Conservation (phyloP, 1,140 invertebrate genomes). For the Callitettix versicolor region DNA sequence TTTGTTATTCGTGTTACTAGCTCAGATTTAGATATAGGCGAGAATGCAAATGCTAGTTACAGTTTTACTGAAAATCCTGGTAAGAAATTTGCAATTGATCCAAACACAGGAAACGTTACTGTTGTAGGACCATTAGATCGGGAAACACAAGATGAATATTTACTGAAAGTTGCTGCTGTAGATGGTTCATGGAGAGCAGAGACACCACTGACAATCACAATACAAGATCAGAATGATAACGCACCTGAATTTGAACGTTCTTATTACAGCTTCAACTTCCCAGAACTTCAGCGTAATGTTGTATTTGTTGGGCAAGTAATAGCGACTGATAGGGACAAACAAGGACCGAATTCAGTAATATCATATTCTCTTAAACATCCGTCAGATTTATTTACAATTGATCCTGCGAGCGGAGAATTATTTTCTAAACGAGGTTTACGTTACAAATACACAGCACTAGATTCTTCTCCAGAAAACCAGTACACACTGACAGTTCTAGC, state of each 20-base stretch:
- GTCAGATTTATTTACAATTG: constrained; percentile 80
- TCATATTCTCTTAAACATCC: constrained; percentile 84
- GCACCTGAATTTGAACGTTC: constrained; percentile 81
- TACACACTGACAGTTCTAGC: constrained; percentile 77
- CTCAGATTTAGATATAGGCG: constrained; percentile 74
- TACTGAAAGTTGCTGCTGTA: constrained; percentile 73
- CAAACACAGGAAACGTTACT: constrained; percentile 80
- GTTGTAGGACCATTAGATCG: constrained; percentile 73
- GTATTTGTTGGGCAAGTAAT: constrained; percentile 80
- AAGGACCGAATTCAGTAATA: constrained; percentile 87
- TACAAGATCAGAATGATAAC: constrained; percentile 93
- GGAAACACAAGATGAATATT: constrained; percentile 83
- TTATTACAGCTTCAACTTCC: constrained; percentile 82
- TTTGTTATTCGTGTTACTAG: constrained; percentile 89
- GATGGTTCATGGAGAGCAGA: constrained; percentile 83
- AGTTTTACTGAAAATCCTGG: constrained; percentile 79
- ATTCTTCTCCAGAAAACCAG: constrained; percentile 75
- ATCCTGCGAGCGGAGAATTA: constrained; percentile 81
- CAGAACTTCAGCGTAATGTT: constrained; percentile 65
- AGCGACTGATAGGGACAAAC: constrained; percentile 80
- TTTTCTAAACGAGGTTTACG: constrained; percentile 70
- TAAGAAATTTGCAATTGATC: constrained; percentile 82
- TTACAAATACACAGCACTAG: constrained; percentile 67
- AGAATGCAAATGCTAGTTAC: constrained; percentile 82
- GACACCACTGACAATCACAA: constrained; percentile 81